Conservation (phyloP, 2,113 vertebrate species). For the Amphiprion ocellaris region DNA sequence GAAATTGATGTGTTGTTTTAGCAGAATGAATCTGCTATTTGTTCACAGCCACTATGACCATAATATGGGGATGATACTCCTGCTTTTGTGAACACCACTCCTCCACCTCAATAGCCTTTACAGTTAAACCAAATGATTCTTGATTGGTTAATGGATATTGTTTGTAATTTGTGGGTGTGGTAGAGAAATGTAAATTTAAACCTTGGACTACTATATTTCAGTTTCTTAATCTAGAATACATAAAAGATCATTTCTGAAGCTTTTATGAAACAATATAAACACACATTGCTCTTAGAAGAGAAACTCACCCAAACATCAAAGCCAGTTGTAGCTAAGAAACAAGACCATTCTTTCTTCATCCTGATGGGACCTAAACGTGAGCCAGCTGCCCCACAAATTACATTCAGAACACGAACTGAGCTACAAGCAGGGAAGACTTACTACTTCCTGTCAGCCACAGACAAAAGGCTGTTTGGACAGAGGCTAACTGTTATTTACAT, state of each 20-base stretch:
- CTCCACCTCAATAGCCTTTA: slow-evolving; percentile 13
- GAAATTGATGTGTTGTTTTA: slow-evolving; percentile 67
- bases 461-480: slow-evolving; percentile 70
- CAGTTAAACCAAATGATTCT: slow-evolving; percentile 29
- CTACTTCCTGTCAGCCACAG: slow-evolving; percentile 61
- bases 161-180: slow-evolving; percentile 23
- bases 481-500: slow-evolving; percentile 63
- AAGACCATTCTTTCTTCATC: slow-evolving; percentile 15
- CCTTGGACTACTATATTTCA: slow-evolving; percentile 2
- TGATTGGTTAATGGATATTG: slow-evolving; percentile 29
- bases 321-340: slow-evolving; percentile 13
- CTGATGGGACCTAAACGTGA: slow-evolving; percentile 34
- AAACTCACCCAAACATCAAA: slow-evolving; percentile 19
- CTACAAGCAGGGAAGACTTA: slow-evolving; percentile 67
- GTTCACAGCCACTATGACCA: slow-evolving; percentile 66
- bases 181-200: slow-evolving; percentile 16
- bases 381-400: slow-evolving; percentile 35
- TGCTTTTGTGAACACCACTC: slow-evolving; percentile 65
- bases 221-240: not conserved
- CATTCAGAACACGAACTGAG: slow-evolving; percentile 31
- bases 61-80: slow-evolving; percentile 67
- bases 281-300: not conserved
- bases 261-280: not conserved
- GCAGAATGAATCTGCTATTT: slow-evolving; percentile 76
- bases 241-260: not conserved